A percentile compares a stretch with the other conserved stretches of the same genome.
phyloP scores from a whole-genome alignment of 2,888 invertebrate genomes.

The Pelosia muscerda region DNA sequence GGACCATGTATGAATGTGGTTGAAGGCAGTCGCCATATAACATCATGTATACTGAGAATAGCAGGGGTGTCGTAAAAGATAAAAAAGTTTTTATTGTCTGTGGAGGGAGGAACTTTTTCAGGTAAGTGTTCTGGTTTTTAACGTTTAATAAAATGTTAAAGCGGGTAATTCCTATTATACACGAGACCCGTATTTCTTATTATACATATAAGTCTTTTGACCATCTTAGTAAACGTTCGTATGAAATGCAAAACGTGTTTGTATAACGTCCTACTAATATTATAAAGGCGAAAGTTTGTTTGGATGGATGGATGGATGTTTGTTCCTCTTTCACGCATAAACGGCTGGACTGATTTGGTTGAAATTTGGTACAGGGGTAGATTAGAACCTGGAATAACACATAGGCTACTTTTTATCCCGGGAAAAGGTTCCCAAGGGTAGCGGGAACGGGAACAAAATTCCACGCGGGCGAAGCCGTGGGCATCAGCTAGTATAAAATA shows the following conservation, averaged over 20 bases:
- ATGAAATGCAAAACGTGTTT: neutral
- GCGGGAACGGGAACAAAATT: no score
- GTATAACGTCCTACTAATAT: no score
- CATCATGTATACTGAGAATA: neutral
- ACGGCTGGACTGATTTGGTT: no score
- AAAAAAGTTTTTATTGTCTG: neutral
- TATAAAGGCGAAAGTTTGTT: no score
- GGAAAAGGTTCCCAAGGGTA: no score
- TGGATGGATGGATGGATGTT: no score
- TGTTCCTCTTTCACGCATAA: no score
- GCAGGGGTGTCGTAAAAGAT: neutral
- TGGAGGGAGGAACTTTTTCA: neutral
- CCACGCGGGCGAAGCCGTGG: no score
- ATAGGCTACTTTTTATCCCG: no score
- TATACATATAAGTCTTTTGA: neutral
- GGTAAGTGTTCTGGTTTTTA: neutral
- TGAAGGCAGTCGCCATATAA: neutral
- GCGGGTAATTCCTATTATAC: neutral
- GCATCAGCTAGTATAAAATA: no score
- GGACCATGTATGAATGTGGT: neutral
- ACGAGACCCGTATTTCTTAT: neutral
- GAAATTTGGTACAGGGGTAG: no score
- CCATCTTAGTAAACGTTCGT: neutral
- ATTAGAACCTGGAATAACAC: no score
- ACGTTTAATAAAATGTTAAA: neutral